These are phyloP conservation scores for Porphyrio hochstetteri DNA, from an alignment of 2,113 vertebrate species.

Conservation along the genomic window DNA sequence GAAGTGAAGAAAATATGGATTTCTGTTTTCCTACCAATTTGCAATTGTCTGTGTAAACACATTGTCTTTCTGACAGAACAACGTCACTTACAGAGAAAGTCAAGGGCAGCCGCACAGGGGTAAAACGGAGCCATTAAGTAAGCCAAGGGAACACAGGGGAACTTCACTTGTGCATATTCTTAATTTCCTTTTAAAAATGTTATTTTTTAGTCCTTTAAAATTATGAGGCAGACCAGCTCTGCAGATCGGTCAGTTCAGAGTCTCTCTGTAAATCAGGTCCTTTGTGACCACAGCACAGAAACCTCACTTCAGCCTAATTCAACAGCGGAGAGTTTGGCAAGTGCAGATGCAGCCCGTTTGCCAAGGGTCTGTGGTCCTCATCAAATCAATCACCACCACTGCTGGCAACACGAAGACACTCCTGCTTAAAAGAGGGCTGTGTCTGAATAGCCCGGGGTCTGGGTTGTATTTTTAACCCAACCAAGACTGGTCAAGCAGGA, in stretches of 20 bases:
- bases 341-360: not conserved
- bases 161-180: not conserved
- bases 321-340: conserved; percentile 41
- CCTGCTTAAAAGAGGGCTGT: not conserved
- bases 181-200: conserved; percentile 21
- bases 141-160: not conserved
- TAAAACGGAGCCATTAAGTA: not conserved
- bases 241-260: conserved; percentile 29
- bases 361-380: conserved; percentile 62
- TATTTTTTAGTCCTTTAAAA: conserved; percentile 34
- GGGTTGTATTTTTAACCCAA: not conserved
- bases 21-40: not conserved
- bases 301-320: conserved; percentile 22
- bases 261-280: conserved; percentile 27
- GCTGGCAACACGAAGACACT: not conserved
- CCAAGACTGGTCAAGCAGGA: not conserved
- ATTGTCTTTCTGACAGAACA: not conserved
- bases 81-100: not conserved
- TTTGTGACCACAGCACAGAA: conserved; percentile 40
- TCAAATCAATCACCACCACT: conserved; percentile 29
- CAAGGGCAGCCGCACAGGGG: not conserved
- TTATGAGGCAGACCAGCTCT: conserved; percentile 25
- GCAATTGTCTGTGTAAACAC: not conserved
- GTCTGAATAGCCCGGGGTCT: not conserved
- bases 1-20: not conserved